Conservation (phyloP, 1,140 invertebrate species). For the Piezodorus guildinii region DNA sequence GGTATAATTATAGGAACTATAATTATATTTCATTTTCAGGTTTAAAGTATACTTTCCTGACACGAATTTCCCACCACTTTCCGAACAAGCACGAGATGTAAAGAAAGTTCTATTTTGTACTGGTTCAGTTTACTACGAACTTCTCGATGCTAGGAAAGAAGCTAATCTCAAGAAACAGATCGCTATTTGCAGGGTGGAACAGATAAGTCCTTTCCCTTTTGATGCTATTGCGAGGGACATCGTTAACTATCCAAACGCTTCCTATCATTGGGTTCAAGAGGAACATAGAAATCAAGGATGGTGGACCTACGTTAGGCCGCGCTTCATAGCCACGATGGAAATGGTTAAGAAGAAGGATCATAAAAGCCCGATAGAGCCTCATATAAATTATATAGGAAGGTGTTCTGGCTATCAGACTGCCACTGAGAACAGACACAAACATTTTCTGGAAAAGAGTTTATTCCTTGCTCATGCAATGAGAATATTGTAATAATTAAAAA, state of each 20-base stretch:
- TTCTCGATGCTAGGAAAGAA: conserved; percentile 49
- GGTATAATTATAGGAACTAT: not conserved
- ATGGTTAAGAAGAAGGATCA: not conserved
- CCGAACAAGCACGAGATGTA: not conserved
- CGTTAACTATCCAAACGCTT: conserved; percentile 55
- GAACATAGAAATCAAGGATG: conserved; percentile 77
- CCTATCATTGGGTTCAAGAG: conserved; percentile 70
- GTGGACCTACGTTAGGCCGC: conserved; percentile 41
- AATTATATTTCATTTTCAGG: conserved; percentile 40
- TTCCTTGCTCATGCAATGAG: too few species aligned
- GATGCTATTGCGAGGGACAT: conserved; percentile 57
- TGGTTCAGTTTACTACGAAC: conserved; percentile 77
- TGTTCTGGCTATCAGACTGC: not conserved
- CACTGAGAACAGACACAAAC: too few species aligned
- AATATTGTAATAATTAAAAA: too few species aligned
- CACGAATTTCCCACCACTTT: conserved; percentile 44
- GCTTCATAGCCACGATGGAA: not conserved
- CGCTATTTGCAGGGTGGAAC: conserved; percentile 69
- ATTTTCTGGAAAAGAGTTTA: too few species aligned
- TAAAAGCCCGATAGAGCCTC: not conserved
- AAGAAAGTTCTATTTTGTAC: conserved; percentile 53
- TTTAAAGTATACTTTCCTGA: conserved; percentile 69
- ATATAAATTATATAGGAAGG: not conserved
- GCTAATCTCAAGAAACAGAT: conserved; percentile 49
- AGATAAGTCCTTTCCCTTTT: conserved; percentile 76